Evolutionary conservation across 2,113 vertebrate genomes (phyloP).

Genomic region (Odocoileus virginianus): DNA sequence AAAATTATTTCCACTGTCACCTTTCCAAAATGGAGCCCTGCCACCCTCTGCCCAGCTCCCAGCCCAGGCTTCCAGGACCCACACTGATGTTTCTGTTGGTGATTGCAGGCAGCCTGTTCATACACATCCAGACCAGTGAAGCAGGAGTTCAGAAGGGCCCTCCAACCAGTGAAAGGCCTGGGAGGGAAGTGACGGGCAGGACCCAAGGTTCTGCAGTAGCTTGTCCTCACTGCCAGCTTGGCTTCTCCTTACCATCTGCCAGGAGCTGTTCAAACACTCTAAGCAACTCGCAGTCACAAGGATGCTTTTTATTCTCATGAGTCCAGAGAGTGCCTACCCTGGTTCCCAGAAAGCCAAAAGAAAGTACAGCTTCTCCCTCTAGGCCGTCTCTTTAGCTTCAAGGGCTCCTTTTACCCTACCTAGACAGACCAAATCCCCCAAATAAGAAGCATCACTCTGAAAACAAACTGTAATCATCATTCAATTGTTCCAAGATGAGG

Average conservation of each 20-base stretch:
- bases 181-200: background rate
- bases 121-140: background rate
- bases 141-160: background rate
- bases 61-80: background rate
- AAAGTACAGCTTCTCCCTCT: background rate
- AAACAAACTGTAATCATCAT: background rate
- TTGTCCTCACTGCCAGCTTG: background rate
- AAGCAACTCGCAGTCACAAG: background rate
- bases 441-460: conserved; percentile 4
- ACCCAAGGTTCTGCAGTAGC: background rate
- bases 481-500: background rate
- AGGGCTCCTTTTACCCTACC: background rate
- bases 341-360: conserved; percentile 10
- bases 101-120: background rate
- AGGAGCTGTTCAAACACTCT: conserved; percentile 34
- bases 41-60: background rate
- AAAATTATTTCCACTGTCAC: conserved; percentile 33
- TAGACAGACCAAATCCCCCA: background rate
- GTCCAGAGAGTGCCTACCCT: background rate
- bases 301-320: background rate
- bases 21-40: background rate
- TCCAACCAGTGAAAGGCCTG: background rate
- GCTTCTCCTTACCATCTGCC: background rate
- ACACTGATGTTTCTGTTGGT: conserved; percentile 37
- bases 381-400: background rate